Conservation (phyloP, 2,113 vertebrate genomes). For the Scortum barcoo region DNA sequence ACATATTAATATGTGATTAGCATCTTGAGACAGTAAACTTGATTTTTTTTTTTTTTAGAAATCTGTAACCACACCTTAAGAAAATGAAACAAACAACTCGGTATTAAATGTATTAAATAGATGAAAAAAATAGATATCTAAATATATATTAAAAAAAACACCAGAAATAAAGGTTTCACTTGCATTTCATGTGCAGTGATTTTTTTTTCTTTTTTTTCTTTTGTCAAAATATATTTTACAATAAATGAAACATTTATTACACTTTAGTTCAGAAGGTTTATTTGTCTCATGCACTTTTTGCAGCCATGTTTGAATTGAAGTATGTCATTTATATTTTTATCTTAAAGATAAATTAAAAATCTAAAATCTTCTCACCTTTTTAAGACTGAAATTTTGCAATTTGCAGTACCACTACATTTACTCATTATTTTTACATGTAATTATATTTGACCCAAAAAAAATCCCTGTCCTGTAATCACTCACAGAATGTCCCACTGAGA, state of each 20-base stretch:
- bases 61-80: constrained; percentile 7
- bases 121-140: not conserved
- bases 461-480: not conserved
- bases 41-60: not conserved
- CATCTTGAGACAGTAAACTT: not conserved
- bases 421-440: not conserved
- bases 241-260: not conserved
- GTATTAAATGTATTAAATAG: not conserved
- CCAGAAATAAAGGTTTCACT: not conserved
- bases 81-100: not conserved
- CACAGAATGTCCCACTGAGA: not conserved
- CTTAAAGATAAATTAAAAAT: no score
- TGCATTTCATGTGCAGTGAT: not conserved
- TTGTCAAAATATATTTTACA: not conserved
- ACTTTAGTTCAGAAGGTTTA: not conserved
- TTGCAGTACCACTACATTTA: not conserved
- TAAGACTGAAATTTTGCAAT: not conserved
- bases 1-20: not conserved
- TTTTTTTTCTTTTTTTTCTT: not conserved
- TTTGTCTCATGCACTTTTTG: not conserved
- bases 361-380: no score
- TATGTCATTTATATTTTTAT: no score
- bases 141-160: not conserved
- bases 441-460: not conserved
- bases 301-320: no score